These are phyloP conservation scores for Cyprinodon brontotheroides DNA, from an alignment of 2,113 vertebrate genomes.

Conservation along the genomic window DNA sequence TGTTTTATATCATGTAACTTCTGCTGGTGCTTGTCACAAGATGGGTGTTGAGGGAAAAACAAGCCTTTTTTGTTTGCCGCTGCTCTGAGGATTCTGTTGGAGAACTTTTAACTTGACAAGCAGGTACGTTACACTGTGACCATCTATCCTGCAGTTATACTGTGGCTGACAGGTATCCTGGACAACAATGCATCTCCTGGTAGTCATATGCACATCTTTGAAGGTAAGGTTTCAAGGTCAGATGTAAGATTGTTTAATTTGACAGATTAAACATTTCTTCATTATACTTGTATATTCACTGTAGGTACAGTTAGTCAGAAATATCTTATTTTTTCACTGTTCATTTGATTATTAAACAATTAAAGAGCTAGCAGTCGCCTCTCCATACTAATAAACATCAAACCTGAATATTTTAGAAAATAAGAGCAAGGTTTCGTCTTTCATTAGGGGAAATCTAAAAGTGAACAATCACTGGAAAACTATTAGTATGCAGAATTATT, in stretches of 20 bases:
- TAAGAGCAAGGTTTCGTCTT: neutral
- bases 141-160: constrained; percentile 76
- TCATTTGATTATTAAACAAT: neutral
- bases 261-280: neutral
- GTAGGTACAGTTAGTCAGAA: neutral
- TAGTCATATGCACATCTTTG: constrained; percentile 55
- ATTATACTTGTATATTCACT: neutral
- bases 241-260: neutral
- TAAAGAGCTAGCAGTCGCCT: neutral
- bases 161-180: constrained; percentile 61
- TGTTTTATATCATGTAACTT: constrained; percentile 8
- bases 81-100: constrained; percentile 76
- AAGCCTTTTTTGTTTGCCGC: constrained; percentile 6
- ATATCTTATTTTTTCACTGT: too few species aligned
- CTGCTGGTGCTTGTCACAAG: neutral
- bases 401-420: neutral
- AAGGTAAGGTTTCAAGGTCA: constrained; percentile 58
- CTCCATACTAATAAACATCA: neutral
- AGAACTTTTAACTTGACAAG: constrained; percentile 78
- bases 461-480: neutral
- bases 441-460: neutral
- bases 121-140: constrained; percentile 80
- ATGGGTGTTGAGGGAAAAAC: neutral
- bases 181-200: constrained; percentile 30
- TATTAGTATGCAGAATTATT: neutral